Base-by-base conservation (phyloP, 2,113 vertebrate species). In the Triplophysa dalaica region DNA sequence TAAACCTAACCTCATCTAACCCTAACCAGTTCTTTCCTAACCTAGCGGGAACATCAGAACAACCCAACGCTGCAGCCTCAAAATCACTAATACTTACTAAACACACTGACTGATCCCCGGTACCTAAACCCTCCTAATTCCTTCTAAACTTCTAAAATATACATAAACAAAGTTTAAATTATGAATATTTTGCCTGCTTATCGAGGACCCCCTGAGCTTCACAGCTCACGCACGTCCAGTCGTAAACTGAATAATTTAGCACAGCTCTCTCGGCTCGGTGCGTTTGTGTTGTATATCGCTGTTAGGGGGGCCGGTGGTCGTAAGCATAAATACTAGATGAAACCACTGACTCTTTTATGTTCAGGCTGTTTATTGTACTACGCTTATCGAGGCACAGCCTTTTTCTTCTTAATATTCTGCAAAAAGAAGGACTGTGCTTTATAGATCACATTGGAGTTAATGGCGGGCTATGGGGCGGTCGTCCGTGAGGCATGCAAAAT, bases 121-220 rank as follows among this genome's bases (percentile, higher is more conserved):
- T 83, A 83, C 63, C 79, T 56, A 5, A 67, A 86, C 70, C 86
- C 83, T 83, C 78, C 73, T 90, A 86, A 86, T 78, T 89, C 89
- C 87, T 90, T 83, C 82, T 21, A 85, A 38, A 79, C 56, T 75
- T 70, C 81, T 73, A 22, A 80, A 54, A 54, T 74, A 17, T 4
- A 33, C 48, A 50, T 52, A 54, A 58, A 82, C 9, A 50, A 52
- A n/a, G 10, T 19, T 56, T 33, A 16, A 43, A 24, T 52, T 63
- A 14, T 26, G 24, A 75, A 79, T 88, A 87, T 91, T 92, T 90
- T 93, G 89, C 87, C 92, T 91, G 89, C 86, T 92, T 92, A 86
- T 85, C 76, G 54, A 79, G 29, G 45, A 24, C 24, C 8, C 13
- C 13, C 10, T 38, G 48, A 76, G 2, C 60, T 50, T 52, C 38